Evolutionary conservation across 2,113 vertebrate species (phyloP).

Genomic region (Salvelinus alpinus): DNA sequence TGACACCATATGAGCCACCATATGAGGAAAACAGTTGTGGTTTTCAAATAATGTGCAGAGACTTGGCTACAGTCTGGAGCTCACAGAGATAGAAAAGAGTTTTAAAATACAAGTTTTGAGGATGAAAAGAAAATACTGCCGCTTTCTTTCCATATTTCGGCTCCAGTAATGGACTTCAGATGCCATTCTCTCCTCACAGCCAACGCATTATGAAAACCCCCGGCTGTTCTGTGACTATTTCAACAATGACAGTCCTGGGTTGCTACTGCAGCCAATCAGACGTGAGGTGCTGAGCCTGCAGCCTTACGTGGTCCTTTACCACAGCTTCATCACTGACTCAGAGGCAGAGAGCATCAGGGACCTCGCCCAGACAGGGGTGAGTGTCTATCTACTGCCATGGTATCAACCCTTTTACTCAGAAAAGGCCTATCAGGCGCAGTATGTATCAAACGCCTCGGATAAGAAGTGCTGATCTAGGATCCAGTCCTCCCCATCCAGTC

Average conservation of each 20-base stretch:
- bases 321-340: slow-evolving; percentile 78
- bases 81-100: neutral
- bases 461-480: too few species aligned
- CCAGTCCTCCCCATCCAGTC: too few species aligned
- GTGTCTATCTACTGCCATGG: slow-evolving; percentile 54
- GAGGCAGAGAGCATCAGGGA: slow-evolving; percentile 85
- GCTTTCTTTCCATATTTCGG: slow-evolving; percentile 9
- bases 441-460: too few species aligned
- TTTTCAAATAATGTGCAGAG: slow-evolving; percentile 55
- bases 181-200: slow-evolving; percentile 63
- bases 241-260: slow-evolving; percentile 78
- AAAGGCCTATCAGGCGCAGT: too few species aligned
- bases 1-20: neutral
- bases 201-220: slow-evolving; percentile 65
- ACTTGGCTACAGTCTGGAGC: slow-evolving; percentile 14
- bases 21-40: neutral
- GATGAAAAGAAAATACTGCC: neutral
- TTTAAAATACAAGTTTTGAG: slow-evolving; percentile 23
- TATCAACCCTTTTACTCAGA: neutral
- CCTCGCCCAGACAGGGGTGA: slow-evolving; percentile 83
- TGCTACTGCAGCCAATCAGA: slow-evolving; percentile 81
- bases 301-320: slow-evolving; percentile 85
- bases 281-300: slow-evolving; percentile 79
- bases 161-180: slow-evolving; percentile 48
- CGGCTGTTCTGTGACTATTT: slow-evolving; percentile 82